These are phyloP conservation scores for Horisme vitalbata DNA, from an alignment of 2,888 invertebrate genomes.

Conservation along the genomic window DNA sequence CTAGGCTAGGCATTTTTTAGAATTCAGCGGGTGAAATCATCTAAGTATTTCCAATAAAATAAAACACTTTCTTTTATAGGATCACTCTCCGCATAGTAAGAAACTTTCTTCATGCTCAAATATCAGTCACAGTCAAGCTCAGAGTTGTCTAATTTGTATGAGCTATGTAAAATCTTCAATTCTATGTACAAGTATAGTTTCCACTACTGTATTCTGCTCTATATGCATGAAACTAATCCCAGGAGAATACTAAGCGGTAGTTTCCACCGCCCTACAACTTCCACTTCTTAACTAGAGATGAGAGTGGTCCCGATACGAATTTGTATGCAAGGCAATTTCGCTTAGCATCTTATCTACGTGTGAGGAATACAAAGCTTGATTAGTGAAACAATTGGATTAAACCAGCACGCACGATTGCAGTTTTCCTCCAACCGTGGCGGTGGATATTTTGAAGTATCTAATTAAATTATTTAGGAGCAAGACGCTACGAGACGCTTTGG, in stretches of 20 bases:
- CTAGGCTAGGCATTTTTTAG: too few relatives aligned
- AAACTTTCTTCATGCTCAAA: too few relatives aligned
- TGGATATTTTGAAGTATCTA: too few relatives aligned
- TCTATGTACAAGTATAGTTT: neutral
- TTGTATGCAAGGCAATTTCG: constrained; percentile 17
- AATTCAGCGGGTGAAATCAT: too few relatives aligned
- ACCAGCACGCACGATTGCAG: neutral
- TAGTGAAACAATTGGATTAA: constrained; percentile 4
- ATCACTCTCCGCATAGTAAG: too few relatives aligned
- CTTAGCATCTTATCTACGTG: constrained; percentile 18
- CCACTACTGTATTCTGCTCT: neutral
- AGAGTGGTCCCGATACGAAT: constrained; percentile 7
- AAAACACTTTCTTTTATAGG: too few relatives aligned
- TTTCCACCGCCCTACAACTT: constrained; percentile 4
- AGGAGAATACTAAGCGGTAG: constrained; percentile 9
- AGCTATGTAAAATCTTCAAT: neutral
- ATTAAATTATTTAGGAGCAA: too few relatives aligned
- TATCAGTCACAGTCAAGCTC: too few relatives aligned
- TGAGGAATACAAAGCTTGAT: constrained; percentile 13
- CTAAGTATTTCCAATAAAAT: too few relatives aligned
- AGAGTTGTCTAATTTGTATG: too few relatives aligned
- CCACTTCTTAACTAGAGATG: constrained; percentile 10
- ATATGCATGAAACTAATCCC: constrained; percentile 4
- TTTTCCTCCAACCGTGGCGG: neutral
- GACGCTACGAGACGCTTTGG: too few relatives aligned